A percentile compares a stretch with the other conserved stretches of the same genome.
Conservation (phyloP, 2,797 vertebrate species). For the Allobates femoralis region DNA sequence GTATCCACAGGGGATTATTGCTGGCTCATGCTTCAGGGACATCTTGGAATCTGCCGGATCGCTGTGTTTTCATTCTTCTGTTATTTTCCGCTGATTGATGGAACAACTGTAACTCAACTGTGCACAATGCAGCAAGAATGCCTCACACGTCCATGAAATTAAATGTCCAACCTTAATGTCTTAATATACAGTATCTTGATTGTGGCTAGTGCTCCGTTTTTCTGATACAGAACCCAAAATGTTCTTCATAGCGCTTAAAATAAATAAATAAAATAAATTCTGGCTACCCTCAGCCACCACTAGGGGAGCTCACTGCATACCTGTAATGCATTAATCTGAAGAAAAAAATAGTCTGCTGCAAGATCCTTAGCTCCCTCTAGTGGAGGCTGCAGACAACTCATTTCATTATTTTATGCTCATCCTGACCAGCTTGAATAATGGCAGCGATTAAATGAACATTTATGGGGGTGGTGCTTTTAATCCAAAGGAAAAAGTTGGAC, state of each 20-base stretch:
- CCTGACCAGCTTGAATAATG: too few relatives aligned
- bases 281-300: background rate
- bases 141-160: background rate
- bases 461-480: too few relatives aligned
- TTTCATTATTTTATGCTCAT: background rate
- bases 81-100: constrained; percentile 25
- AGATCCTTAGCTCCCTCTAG: background rate
- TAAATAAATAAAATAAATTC: too few relatives aligned
- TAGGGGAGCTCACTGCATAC: background rate
- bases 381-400: background rate
- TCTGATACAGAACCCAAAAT: background rate
- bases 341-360: background rate
- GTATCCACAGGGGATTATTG: background rate
- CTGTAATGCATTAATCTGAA: background rate
- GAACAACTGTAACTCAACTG: background rate
- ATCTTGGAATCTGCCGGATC: constrained; percentile 6
- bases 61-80: background rate
- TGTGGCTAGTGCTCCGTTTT: background rate
- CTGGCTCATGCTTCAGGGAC: constrained; percentile 5
- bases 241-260: background rate
- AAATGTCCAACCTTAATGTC: background rate
- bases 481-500: background rate
- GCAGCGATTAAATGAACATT: too few relatives aligned
- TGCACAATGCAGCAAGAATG: background rate
- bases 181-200: background rate